phyloP scores from a whole-genome alignment of 37 sponge, comb jelly and placozoan species.

The Mnemiopsis leidyi region DNA sequence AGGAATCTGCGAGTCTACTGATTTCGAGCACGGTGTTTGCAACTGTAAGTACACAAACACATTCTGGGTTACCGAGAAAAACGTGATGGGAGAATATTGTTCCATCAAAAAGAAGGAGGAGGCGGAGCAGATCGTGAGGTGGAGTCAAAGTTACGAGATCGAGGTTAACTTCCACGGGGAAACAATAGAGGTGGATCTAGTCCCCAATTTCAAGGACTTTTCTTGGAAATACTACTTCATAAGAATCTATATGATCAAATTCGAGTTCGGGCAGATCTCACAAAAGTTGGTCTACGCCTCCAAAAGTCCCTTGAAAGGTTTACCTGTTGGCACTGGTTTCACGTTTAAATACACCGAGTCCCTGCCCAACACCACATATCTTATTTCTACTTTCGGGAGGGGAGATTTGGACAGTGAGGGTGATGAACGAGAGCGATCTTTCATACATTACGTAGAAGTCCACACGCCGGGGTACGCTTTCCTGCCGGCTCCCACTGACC shows the following conservation, averaged over 20 bases:
- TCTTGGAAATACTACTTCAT: background rate
- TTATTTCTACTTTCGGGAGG: background rate
- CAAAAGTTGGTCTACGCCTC: background rate
- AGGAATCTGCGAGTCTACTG: background rate
- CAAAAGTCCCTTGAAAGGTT: background rate
- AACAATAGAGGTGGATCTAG: background rate
- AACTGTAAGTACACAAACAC: background rate
- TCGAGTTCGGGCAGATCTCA: background rate
- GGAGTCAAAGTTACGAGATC: background rate
- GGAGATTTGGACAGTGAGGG: background rate
- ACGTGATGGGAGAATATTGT: background rate
- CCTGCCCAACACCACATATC: background rate
- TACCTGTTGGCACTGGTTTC: background rate
- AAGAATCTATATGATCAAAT: background rate
- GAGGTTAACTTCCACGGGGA: constrained; percentile 13
- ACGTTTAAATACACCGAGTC: background rate
- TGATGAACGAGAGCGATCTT: background rate
- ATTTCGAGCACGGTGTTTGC: background rate
- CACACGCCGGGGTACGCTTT: background rate
- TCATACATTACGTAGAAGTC: background rate
- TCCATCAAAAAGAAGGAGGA: constrained; percentile 27
- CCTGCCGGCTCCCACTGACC: background rate
- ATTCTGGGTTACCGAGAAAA: background rate
- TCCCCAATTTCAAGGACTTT: background rate
- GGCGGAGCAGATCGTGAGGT: background rate